Percentiles rank a stretch among this genome's conserved stretches.
These are phyloP conservation scores for Hyppa rectilinea DNA, from an alignment of 2,888 invertebrate species.

Conservation along the genomic window DNA sequence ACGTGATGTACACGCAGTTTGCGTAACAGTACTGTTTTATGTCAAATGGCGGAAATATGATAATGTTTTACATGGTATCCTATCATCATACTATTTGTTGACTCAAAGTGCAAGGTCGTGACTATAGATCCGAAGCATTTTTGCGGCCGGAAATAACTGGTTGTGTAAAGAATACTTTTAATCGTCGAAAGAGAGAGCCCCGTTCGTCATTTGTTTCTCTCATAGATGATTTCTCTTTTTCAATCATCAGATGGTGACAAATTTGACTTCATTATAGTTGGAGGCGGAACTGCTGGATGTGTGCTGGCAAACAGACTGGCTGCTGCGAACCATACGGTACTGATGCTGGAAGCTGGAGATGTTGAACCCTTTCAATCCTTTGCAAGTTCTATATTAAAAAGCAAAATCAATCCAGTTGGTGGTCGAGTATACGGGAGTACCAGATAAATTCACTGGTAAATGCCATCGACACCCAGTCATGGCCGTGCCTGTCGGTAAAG, in stretches of 20 bases:
- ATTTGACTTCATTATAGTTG: constrained; percentile 32
- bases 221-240: neutral
- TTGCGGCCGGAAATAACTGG: neutral
- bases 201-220: neutral
- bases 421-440: neutral
- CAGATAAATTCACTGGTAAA: constrained; percentile 22
- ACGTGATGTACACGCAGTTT: constrained; percentile 17
- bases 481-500: constrained; percentile 13
- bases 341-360: constrained; percentile 37
- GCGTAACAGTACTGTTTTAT: constrained; percentile 1
- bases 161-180: neutral
- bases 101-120: neutral
- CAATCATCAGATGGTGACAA: constrained; percentile 7
- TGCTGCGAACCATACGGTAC: constrained; percentile 20
- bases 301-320: constrained; percentile 38
- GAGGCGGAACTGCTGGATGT: constrained; percentile 43
- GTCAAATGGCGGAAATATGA: constrained; percentile 4
- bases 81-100: neutral
- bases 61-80: neutral
- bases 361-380: constrained; percentile 12
- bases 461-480: constrained; percentile 9
- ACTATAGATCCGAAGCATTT: too few species aligned
- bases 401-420: too few species aligned
- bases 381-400: too few species aligned
- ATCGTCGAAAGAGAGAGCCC: neutral